Base-by-base conservation (phyloP, 2,797 vertebrate genomes). In the Sparus aurata region DNA sequence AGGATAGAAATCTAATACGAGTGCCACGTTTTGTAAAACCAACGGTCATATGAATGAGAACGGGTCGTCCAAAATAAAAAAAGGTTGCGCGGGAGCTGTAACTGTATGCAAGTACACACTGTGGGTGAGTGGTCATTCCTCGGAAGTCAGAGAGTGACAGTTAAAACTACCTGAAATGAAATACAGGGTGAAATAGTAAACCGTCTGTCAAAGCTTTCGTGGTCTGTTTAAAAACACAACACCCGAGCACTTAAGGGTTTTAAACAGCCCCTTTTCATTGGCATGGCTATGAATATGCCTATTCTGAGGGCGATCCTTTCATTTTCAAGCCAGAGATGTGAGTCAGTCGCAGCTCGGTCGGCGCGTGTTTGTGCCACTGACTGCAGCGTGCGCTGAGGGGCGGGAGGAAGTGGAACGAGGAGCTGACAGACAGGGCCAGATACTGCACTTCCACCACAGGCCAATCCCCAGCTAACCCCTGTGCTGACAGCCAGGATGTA, bases 221-320 rank as follows among this genome's bases (percentile, higher is more conserved):
- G 91, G 90, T 94, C 94, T 93, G 93, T 95, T 95, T 96, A 93
- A 95, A 94, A 95, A 94, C 92, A 94, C 89, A 96, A 95, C 95
- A 95, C 84, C 69, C 58, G 64, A 91, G 92, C 95, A 95, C 95
- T 95, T 94, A 94, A 85, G 83, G 90, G 75, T 88, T 91, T 89
- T 85, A 84, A 89, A 92, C 84, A 81, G 76, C 77, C 87, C 77
- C 90, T 92, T 92, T 93, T 91, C 82, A 86, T 71, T 89, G 91
- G 77, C 88, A 77, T n/a, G 61, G 69, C 72, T 75, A 93, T 93
- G 92, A 94, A 93, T 92, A 93, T 90, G 85, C 84, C 93, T 87
- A 80, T 92, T 94, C 89, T 93, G 90, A 91, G 78, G 70, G 81
- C 2, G 66, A 86, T 84, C 53, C 85, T 92, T 91, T 91, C 89